A percentile compares a stretch with the other conserved stretches of the same genome.
Conservation (phyloP, 2,113 vertebrate genomes). For the Pluvialis apricaria region DNA sequence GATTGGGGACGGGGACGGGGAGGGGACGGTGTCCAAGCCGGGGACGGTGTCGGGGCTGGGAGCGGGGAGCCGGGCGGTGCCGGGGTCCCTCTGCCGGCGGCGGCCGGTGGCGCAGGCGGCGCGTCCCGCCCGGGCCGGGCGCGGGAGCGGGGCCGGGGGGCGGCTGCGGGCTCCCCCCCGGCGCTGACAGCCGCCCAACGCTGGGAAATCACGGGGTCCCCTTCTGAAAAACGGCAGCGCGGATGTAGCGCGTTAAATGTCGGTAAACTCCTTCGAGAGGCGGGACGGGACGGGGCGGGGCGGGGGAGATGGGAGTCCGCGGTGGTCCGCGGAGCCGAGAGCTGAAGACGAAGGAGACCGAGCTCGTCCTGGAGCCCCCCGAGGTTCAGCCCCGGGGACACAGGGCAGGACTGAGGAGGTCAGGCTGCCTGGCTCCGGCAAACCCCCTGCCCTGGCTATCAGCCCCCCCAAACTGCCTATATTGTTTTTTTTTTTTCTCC, state of each 20-base stretch:
- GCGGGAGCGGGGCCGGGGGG: background rate
- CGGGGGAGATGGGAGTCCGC: background rate
- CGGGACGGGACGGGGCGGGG: no score
- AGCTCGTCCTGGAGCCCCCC: background rate
- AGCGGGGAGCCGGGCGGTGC: no score
- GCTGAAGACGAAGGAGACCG: background rate
- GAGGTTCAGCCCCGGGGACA: fast-evolving
- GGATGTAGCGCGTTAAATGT: fast-evolving
- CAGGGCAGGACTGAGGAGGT: no score
- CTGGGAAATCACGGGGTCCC: fast-evolving
- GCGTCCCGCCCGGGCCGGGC: background rate
- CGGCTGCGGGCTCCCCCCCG: fast-evolving
- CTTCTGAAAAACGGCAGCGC: background rate
- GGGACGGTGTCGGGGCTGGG: background rate
- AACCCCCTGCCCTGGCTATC: fast-evolving
- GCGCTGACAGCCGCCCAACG: fast-evolving
- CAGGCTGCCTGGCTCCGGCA: background rate
- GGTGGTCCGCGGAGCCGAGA: background rate
- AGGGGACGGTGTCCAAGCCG: background rate
- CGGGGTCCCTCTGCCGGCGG: background rate
- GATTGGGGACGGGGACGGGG: background rate
- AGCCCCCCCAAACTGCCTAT: fast-evolving
- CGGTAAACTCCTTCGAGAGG: no score
- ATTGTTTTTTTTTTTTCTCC: background rate
- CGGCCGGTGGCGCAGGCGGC: background rate